These are phyloP conservation scores for Dysidea cf. avara DNA, from an alignment of 37 sponge, comb jelly and placozoan genomes.

Conservation along the genomic window DNA sequence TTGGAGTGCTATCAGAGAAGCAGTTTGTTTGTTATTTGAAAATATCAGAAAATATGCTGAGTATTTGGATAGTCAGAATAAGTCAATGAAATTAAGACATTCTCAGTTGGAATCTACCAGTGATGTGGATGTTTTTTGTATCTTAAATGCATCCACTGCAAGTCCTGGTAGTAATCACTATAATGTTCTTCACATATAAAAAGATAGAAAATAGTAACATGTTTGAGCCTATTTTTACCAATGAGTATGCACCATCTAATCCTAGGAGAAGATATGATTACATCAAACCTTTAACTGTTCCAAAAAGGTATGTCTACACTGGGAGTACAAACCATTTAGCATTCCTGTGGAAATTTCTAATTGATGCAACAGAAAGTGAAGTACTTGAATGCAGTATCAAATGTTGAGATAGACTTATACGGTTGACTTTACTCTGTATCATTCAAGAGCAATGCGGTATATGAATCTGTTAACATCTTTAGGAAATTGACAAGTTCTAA, in stretches of 20 bases:
- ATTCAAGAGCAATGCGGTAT: constrained; percentile 39
- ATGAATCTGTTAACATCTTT: constrained; percentile 30
- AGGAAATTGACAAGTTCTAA: constrained; percentile 15
- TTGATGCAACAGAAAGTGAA: constrained; percentile 14
- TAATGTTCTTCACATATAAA: too few relatives aligned
- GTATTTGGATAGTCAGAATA: constrained; percentile 25
- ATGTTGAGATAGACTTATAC: too few relatives aligned
- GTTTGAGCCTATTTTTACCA: constrained; percentile 25
- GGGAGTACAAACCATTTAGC: constrained; percentile 43
- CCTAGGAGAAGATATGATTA: constrained; percentile 34
- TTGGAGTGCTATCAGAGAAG: constrained; percentile 23
- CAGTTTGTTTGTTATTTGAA: constrained; percentile 30
- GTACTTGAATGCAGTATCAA: constrained; percentile 15
- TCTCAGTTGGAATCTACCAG: constrained; percentile 3
- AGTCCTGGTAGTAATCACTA: too few relatives aligned
- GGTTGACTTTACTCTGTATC: constrained; percentile 31
- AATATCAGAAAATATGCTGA: constrained; percentile 45
- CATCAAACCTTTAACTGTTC: constrained; percentile 29
- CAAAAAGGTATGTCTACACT: constrained; percentile 24
- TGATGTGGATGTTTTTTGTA: constrained; percentile 36
- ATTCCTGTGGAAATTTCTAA: constrained; percentile 45
- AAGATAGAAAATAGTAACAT: not conserved
- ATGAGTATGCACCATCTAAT: constrained; percentile 30
- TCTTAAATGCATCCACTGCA: not conserved
- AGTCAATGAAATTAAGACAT: constrained; percentile 6